Conservation (phyloP, 2,888 invertebrate species). For the Cheilosia grossa region DNA sequence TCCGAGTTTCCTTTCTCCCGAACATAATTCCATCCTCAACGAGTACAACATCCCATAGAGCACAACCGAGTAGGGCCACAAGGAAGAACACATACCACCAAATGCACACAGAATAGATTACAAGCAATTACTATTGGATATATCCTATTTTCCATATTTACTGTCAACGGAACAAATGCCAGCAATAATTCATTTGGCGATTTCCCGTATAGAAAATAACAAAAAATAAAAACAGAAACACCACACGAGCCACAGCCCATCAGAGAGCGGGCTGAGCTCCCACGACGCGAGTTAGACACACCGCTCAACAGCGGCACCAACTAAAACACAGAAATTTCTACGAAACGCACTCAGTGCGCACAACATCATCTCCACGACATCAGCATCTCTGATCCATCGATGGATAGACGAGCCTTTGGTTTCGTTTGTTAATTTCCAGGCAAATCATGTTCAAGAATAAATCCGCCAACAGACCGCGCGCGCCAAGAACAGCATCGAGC, state of each 20-base stretch:
- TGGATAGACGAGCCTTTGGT: conserved; percentile 46
- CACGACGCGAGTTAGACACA: conserved; percentile 62
- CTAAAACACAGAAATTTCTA: conserved; percentile 55
- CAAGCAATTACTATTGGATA: conserved; percentile 70
- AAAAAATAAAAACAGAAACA: neutral
- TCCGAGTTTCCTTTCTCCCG: conserved; percentile 3
- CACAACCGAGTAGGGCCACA: conserved; percentile 16
- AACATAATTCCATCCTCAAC: conserved; percentile 11
- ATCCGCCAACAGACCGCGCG: conserved; percentile 31
- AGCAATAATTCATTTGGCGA: conserved; percentile 82
- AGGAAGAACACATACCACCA: conserved; percentile 54
- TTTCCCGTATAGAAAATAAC: conserved; percentile 66
- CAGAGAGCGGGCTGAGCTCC: conserved; percentile 47
- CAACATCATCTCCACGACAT: conserved; percentile 21
- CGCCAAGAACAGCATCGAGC: conserved; percentile 7
- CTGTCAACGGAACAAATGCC: conserved; percentile 83
- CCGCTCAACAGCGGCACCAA: conserved; percentile 15
- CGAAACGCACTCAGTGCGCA: conserved; percentile 55
- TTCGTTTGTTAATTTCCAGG: conserved; percentile 68
- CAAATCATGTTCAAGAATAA: conserved; percentile 64
- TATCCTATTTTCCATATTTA: conserved; percentile 82
- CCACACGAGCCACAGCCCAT: conserved; percentile 55
- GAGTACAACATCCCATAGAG: conserved; percentile 57
- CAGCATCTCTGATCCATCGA: conserved; percentile 53
- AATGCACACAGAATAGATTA: conserved; percentile 62